phyloP scores from a whole-genome alignment of 2,888 invertebrate genomes.

The Brachyptera risi region DNA sequence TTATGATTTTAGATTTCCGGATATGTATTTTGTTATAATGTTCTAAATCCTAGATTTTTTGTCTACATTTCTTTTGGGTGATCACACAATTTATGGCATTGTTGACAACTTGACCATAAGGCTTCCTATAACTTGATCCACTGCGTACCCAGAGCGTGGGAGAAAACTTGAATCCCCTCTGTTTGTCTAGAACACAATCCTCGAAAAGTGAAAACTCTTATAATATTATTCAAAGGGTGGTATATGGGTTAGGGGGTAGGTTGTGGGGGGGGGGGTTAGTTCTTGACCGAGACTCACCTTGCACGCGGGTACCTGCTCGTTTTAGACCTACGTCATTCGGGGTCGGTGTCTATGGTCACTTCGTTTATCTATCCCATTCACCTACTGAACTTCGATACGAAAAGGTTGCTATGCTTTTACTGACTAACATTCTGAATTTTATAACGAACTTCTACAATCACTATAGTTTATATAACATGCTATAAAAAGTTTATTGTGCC shows the following conservation, averaged over 20 bases:
- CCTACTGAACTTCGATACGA: not conserved
- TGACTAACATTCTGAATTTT: too few relatives aligned
- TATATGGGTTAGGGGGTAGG: too few relatives aligned
- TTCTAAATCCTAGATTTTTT: too few relatives aligned
- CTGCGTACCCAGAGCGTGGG: constrained; percentile 1
- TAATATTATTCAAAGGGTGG: too few relatives aligned
- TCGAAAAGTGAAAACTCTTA: not conserved
- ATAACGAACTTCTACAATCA: too few relatives aligned
- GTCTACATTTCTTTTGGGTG: too few relatives aligned
- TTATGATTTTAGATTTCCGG: too few relatives aligned
- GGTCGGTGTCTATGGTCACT: not conserved
- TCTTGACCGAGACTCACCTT: not conserved
- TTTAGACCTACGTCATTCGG: not conserved
- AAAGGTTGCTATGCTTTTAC: not conserved
- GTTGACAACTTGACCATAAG: not conserved
- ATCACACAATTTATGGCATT: not conserved
- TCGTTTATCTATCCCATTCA: not conserved
- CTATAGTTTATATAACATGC: too few relatives aligned
- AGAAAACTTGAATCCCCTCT: not conserved
- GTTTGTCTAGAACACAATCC: not conserved
- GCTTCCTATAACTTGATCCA: too few relatives aligned
- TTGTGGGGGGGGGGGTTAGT: not conserved
- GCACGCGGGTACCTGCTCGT: too few relatives aligned
- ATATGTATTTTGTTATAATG: too few relatives aligned
- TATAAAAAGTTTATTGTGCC: too few relatives aligned